phyloP scores from a whole-genome alignment of 2,113 vertebrate species.

The Halichoeres trimaculatus region DNA sequence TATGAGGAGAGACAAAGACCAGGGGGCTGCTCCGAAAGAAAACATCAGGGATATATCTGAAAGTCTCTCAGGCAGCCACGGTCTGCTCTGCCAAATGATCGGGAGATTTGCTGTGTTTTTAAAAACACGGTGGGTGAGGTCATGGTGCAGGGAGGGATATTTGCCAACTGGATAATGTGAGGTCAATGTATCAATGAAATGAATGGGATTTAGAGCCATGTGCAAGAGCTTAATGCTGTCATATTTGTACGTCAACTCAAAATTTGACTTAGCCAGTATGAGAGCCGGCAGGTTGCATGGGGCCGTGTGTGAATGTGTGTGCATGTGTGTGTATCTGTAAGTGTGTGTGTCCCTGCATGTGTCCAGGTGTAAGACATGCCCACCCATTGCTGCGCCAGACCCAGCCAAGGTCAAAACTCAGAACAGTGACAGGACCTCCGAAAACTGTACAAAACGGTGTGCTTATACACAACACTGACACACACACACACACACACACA shows the following conservation, averaged over 20 bases:
- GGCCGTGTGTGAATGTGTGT: conserved; percentile 8
- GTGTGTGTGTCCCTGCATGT: conserved; percentile 45
- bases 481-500: conserved; percentile 37
- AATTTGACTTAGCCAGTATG: conserved; percentile 69
- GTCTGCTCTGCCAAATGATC: conserved; percentile 52
- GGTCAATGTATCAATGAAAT: conserved; percentile 76
- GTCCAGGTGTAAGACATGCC: conserved; percentile 66
- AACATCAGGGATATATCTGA: conserved; percentile 69
- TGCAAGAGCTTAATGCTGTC: conserved; percentile 77
- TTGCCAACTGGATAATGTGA: conserved; percentile 75
- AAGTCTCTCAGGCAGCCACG: conserved; percentile 57
- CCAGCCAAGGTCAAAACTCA: conserved; percentile 69
- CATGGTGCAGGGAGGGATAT: conserved; percentile 63
- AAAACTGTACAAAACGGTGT: conserved; percentile 54
- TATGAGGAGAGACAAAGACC: conserved; percentile 49
- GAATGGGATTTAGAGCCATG: conserved; percentile 79
- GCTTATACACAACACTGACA: conserved; percentile 14
- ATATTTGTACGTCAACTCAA: conserved; percentile 77
- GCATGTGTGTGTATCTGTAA: conserved; percentile 16
- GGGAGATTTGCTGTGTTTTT: conserved; percentile 65
- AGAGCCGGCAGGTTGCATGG: conserved; percentile 41
- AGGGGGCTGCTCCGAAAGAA: conserved; percentile 58
- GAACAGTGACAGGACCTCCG: conserved; percentile 65
- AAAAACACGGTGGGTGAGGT: conserved; percentile 75
- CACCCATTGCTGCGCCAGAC: conserved; percentile 64